Evolutionary conservation across 2,797 vertebrate species (phyloP).

Genomic region (Myotis daubentonii): DNA sequence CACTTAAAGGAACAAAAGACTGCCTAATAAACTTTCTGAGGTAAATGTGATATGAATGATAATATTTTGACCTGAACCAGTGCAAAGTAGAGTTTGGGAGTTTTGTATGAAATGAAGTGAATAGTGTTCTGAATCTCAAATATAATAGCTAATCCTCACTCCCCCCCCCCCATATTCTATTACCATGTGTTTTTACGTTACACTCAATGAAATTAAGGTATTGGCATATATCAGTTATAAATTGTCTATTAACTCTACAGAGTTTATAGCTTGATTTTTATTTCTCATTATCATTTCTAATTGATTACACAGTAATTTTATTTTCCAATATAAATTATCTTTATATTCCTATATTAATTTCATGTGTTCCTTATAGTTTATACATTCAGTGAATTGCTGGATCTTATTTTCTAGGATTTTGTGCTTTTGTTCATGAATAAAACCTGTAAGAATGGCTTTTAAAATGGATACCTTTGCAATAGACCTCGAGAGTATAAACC

Average conservation of each 20-base stretch:
- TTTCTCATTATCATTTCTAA: neutral
- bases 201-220: neutral
- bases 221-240: neutral
- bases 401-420: neutral
- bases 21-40: neutral
- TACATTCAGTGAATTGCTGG: neutral
- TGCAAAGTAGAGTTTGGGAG: neutral
- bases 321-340: neutral
- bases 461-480: neutral
- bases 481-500: neutral
- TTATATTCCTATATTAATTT: neutral
- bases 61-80: neutral
- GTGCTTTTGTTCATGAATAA: neutral
- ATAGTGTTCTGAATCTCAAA: neutral
- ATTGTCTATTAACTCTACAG: neutral
- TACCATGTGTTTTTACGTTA: neutral
- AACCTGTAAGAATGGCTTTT: neutral
- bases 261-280: neutral
- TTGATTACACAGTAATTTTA: neutral
- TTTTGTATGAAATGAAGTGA: neutral
- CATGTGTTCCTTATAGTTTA: neutral
- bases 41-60: neutral
- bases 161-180: neutral
- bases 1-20: neutral
- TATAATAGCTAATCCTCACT: neutral